These are phyloP conservation scores for Globia sparganii DNA, from an alignment of 2,888 invertebrate species.

Conservation along the genomic window DNA sequence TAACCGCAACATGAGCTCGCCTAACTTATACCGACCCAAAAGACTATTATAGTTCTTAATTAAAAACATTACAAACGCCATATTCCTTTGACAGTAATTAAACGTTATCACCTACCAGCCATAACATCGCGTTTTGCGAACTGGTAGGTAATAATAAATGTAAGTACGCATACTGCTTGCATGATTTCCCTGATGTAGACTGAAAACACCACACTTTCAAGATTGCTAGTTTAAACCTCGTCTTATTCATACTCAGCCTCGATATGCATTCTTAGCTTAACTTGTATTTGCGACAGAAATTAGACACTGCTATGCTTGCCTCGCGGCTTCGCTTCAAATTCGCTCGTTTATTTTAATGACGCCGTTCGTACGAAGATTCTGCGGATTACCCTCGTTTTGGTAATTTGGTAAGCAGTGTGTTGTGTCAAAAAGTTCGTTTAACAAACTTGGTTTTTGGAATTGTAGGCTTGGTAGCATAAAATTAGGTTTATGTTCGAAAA, in stretches of 20 bases:
- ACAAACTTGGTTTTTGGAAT: conserved; percentile 34
- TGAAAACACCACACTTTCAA: neutral
- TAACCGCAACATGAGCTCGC: too few relatives aligned
- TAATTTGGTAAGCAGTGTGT: conserved; percentile 50
- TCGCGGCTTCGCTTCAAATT: conserved; percentile 56
- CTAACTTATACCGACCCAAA: too few relatives aligned
- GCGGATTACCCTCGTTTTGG: conserved; percentile 55
- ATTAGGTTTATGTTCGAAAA: conserved; percentile 30
- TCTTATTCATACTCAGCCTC: conserved; percentile 38
- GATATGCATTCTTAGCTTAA: conserved; percentile 36
- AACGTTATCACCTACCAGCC: neutral
- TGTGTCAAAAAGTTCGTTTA: conserved; percentile 57
- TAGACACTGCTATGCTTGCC: conserved; percentile 44
- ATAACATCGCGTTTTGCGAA: neutral
- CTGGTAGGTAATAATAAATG: neutral
- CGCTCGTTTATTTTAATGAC: conserved; percentile 66
- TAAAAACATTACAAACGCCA: neutral
- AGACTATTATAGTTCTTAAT: neutral
- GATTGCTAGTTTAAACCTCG: conserved; percentile 8
- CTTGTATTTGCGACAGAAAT: conserved; percentile 53
- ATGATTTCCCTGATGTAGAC: neutral
- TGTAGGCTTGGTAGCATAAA: conserved; percentile 13
- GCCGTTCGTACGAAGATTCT: conserved; percentile 53
- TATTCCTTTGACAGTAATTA: neutral
- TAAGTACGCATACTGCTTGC: neutral